Conservation (phyloP, 2,113 vertebrate genomes). For the Eurypyga helias region DNA sequence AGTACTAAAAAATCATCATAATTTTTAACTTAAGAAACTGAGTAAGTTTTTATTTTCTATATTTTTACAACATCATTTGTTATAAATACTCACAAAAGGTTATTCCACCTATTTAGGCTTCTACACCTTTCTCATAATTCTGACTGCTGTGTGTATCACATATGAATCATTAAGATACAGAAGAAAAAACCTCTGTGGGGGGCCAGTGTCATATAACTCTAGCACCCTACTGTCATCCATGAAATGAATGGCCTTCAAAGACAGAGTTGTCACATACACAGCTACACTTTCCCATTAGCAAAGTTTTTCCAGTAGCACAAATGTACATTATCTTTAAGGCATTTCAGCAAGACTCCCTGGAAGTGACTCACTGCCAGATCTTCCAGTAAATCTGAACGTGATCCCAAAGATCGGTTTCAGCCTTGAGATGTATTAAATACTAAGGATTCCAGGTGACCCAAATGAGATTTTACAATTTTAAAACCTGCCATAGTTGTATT, state of each 20-base stretch:
- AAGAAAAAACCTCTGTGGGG: background rate
- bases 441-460: background rate
- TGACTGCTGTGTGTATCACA: background rate
- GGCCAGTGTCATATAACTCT: fast-evolving
- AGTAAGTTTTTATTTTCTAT: background rate
- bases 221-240: background rate
- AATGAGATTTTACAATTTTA: background rate
- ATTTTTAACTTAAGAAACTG: background rate
- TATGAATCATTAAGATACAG: background rate
- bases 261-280: background rate
- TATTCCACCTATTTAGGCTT: background rate
- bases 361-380: background rate
- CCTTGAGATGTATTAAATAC: background rate
- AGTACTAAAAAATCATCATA: background rate
- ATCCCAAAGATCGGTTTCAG: background rate
- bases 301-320: background rate
- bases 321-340: background rate
- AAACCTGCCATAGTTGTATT: background rate
- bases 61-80: background rate
- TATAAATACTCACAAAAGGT: background rate
- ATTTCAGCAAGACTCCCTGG: background rate
- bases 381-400: background rate
- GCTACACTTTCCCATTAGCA: background rate
- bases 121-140: background rate
- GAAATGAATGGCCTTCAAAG: background rate